Conservation (phyloP, 2,888 invertebrate genomes). For the Fragum whitleyi region DNA sequence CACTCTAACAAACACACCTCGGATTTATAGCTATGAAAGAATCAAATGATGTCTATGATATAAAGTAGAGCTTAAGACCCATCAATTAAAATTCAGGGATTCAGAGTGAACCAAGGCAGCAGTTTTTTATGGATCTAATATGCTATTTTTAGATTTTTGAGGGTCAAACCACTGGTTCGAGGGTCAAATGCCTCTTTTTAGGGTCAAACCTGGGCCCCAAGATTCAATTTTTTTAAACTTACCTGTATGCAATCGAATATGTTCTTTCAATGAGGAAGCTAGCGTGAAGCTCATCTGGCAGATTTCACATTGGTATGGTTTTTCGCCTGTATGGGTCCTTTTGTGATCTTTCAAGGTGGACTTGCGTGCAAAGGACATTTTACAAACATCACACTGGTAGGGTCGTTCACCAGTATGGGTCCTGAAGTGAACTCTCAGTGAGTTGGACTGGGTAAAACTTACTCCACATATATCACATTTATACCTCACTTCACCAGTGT, state of each 20-base stretch:
- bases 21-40: too few species aligned
- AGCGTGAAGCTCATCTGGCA: constrained; percentile 29
- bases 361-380: background rate
- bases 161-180: too few species aligned
- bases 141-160: too few species aligned
- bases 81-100: too few species aligned
- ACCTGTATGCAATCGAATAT: constrained; percentile 26
- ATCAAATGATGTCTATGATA: too few species aligned
- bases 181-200: too few species aligned
- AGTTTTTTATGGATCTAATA: too few species aligned
- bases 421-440: background rate
- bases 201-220: too few species aligned
- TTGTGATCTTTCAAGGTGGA: constrained; percentile 8
- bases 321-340: background rate
- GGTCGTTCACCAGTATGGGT: constrained; percentile 9
- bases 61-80: too few species aligned
- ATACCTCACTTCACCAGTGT: background rate
- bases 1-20: too few species aligned
- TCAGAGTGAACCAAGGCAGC: too few species aligned
- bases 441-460: background rate
- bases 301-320: constrained; percentile 20
- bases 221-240: too few species aligned
- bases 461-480: background rate
- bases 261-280: constrained; percentile 14
- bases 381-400: constrained; percentile 5